Percentiles rank a stretch among this genome's conserved stretches.
Evolutionary conservation across 2,113 vertebrate genomes (phyloP).

Genomic region (Fulica atra): DNA sequence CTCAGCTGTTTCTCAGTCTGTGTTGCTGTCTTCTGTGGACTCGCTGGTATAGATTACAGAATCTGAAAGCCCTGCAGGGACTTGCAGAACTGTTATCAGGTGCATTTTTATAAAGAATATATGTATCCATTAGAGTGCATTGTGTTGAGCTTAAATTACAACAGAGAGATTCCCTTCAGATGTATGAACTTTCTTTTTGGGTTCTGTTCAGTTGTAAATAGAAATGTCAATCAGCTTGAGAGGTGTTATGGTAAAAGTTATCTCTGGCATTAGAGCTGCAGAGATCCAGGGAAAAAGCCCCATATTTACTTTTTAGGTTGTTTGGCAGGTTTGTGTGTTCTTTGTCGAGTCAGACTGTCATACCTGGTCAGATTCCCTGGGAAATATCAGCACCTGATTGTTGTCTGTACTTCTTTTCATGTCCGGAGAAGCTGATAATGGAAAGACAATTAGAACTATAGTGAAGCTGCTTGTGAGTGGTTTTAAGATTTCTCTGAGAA

Average conservation of each 20-base stretch:
- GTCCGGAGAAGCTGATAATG: not conserved
- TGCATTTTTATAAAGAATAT: not conserved
- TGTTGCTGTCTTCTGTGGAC: not conserved
- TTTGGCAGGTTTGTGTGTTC: not conserved
- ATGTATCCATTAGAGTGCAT: not conserved
- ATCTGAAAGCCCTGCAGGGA: not conserved
- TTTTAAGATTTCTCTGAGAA: not conserved
- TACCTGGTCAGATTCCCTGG: not conserved
- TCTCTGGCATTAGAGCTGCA: not conserved
- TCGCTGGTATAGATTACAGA: not conserved
- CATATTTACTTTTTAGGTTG: not conserved
- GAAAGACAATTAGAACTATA: not conserved
- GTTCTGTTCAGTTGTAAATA: not conserved
- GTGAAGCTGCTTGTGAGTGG: not conserved
- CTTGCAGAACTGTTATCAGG: not conserved
- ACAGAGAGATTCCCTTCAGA: not conserved
- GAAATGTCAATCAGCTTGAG: not conserved
- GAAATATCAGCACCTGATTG: not conserved
- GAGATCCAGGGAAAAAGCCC: not conserved
- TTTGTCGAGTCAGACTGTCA: not conserved
- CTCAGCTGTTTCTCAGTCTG: not conserved
- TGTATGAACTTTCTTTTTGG: not conserved
- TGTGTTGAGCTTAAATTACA: not conserved
- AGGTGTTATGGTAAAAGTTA: not conserved
- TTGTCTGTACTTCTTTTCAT: not conserved